These are phyloP conservation scores for Bacillus rossius DNA, from an alignment of 1,140 invertebrate species.

Conservation along the genomic window DNA sequence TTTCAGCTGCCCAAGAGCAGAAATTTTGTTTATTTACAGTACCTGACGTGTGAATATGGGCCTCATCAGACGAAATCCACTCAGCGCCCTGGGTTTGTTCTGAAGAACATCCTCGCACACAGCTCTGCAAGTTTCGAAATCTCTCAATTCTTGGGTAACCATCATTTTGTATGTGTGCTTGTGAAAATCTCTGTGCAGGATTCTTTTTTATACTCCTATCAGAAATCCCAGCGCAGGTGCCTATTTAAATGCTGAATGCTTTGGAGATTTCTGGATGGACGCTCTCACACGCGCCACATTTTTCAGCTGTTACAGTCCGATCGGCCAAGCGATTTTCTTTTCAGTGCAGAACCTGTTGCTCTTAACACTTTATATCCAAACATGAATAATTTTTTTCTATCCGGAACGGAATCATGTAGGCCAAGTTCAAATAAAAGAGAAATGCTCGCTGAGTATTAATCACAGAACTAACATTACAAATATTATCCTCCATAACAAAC, in stretches of 20 bases:
- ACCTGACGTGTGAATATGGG: too few relatives aligned
- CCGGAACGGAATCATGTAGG: constrained; percentile 15
- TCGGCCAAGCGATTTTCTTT: constrained; percentile 17
- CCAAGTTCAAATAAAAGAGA: constrained; percentile 10
- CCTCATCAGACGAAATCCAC: too few relatives aligned
- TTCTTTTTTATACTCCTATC: too few relatives aligned
- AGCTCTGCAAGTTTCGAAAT: too few relatives aligned
- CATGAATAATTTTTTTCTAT: constrained; percentile 15
- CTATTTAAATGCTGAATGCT: neutral
- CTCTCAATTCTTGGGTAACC: too few relatives aligned
- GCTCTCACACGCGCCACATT: neutral
- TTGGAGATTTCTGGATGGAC: constrained; percentile 1
- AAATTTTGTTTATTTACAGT: too few relatives aligned
- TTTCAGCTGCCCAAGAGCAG: too few relatives aligned
- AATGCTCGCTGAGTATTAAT: constrained; percentile 17
- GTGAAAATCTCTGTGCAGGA: too few relatives aligned
- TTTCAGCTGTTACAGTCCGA: constrained; percentile 10
- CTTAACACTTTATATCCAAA: constrained; percentile 20
- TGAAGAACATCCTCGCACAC: too few relatives aligned
- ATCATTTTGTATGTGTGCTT: too few relatives aligned
- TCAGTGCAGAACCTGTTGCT: constrained; percentile 19
- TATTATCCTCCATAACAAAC: constrained; percentile 20
- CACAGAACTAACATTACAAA: constrained; percentile 17
- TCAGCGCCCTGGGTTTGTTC: too few relatives aligned
- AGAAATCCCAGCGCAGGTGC: neutral